Conservation (phyloP, 2,797 vertebrate genomes). For the Tympanoctomys barrerae region DNA sequence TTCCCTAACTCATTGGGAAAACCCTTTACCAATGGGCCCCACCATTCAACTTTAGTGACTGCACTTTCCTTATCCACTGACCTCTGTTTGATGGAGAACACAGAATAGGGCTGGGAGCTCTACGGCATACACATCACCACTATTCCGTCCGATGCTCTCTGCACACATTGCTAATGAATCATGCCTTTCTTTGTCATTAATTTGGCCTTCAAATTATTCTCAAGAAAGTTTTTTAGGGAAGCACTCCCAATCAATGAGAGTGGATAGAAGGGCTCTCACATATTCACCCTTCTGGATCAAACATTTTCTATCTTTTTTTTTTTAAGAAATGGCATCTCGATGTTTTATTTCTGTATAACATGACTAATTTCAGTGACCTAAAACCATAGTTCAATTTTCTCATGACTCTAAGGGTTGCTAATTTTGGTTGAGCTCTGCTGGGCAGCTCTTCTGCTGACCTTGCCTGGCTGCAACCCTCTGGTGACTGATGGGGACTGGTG, state of each 20-base stretch:
- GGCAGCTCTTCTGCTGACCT: not conserved
- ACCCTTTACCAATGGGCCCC: not conserved
- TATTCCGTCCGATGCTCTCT: not conserved
- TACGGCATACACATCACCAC: not conserved
- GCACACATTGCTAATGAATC: not conserved
- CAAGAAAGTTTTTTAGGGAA: not conserved
- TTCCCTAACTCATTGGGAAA: not conserved
- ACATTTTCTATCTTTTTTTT: not conserved
- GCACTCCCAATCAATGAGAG: not conserved
- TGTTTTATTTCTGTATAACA: conserved; percentile 3
- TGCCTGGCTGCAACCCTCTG: not conserved
- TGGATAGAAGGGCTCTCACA: not conserved
- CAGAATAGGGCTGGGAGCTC: not conserved
- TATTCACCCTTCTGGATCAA: conserved; percentile 8
- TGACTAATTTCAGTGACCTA: not conserved
- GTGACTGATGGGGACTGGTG: no score
- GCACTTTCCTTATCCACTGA: not conserved
- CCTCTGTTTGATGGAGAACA: not conserved
- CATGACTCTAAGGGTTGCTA: not conserved
- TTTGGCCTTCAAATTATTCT: conserved; percentile 33
- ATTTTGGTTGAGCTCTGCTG: not conserved
- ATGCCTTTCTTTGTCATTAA: not conserved
- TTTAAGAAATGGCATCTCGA: not conserved
- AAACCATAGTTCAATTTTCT: not conserved
- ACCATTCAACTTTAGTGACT: not conserved